A percentile compares a stretch with the other conserved stretches of the same genome.
These are phyloP conservation scores for Lutjanus erythropterus DNA, from an alignment of 2,113 vertebrate species.

Conservation along the genomic window DNA sequence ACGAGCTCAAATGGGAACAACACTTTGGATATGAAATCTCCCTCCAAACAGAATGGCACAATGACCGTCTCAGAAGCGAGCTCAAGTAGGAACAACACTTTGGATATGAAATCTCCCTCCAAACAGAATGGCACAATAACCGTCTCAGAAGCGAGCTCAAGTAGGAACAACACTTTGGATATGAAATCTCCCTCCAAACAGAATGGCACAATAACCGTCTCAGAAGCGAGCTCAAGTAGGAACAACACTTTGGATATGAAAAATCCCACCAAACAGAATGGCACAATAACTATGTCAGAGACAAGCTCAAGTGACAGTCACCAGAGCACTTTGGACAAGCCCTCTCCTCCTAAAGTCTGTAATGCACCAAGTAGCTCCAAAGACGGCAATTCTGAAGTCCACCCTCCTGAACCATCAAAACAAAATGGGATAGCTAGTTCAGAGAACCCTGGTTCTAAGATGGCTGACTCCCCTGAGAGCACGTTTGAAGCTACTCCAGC, in stretches of 20 bases:
- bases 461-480: not conserved
- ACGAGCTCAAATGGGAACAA: not conserved
- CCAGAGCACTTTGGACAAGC: not conserved
- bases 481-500: conserved; percentile 17
- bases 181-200: not conserved
- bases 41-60: conserved; percentile 32
- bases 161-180: not conserved
- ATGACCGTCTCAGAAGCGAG: conserved; percentile 35
- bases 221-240: conserved; percentile 8
- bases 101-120: not conserved
- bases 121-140: conserved; percentile 46
- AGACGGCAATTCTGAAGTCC: not conserved
- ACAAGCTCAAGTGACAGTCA: not conserved
- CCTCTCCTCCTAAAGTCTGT: not conserved
- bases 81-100: not conserved
- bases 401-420: not conserved
- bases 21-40: not conserved
- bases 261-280: conserved; percentile 24
- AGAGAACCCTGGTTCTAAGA: not conserved
- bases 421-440: not conserved
- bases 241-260: conserved; percentile 54
- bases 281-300: conserved; percentile 51
- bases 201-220: conserved; percentile 46
- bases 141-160: conserved; percentile 21
- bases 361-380: conserved; percentile 13